A percentile compares a stretch with the other conserved stretches of the same genome.
Evolutionary conservation across 2,113 vertebrate genomes (phyloP).

Genomic region (Sakesphorus luctuosus): DNA sequence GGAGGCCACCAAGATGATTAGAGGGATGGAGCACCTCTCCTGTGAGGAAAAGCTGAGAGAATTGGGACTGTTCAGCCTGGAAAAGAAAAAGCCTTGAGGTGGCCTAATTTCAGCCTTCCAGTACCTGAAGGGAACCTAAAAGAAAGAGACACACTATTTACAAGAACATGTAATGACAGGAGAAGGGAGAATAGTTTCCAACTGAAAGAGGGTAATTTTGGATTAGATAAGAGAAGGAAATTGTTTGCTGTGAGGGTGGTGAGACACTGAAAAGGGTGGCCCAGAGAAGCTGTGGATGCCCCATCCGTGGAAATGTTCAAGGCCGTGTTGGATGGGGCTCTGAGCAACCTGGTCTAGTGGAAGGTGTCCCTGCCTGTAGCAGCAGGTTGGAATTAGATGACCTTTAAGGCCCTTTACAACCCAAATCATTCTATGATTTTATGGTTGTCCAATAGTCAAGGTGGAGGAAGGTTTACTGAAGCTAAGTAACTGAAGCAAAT

Average conservation of each 20-base stretch:
- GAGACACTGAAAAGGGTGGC: not conserved
- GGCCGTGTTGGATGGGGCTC: not conserved
- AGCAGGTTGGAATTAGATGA: not conserved
- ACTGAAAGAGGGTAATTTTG: not conserved
- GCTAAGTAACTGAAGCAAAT: not conserved
- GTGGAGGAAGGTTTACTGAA: not conserved
- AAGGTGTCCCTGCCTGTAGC: not conserved
- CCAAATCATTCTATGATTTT: not conserved
- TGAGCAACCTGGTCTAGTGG: not conserved
- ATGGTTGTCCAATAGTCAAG: not conserved
- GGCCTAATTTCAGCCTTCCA: not conserved
- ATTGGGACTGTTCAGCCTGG: not conserved
- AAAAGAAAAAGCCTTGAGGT: accelerated
- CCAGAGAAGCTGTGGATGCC: not conserved
- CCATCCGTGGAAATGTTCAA: not conserved
- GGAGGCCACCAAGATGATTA: not conserved
- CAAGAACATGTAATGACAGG: not conserved
- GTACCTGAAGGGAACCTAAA: not conserved
- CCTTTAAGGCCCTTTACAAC: not conserved
- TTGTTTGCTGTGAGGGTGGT: not conserved
- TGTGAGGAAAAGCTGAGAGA: not conserved
- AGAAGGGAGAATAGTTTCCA: not conserved
- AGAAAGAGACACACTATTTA: not conserved
- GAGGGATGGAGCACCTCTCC: not conserved
- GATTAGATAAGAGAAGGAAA: not conserved